Evolutionary conservation across 2,113 vertebrate genomes (phyloP).

Genomic region (Plectropomus leopardus): DNA sequence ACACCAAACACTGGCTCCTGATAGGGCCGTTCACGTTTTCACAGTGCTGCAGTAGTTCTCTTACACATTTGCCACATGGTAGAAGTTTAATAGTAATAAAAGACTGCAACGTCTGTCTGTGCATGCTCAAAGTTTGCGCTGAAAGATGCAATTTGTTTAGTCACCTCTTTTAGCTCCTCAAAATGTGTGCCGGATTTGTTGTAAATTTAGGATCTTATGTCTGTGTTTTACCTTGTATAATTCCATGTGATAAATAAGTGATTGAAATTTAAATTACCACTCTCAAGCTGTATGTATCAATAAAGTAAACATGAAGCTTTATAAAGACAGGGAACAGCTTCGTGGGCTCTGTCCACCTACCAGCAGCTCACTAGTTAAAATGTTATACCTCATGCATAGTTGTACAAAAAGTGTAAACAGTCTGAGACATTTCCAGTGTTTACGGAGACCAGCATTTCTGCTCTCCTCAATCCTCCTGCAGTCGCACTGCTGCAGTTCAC

Average conservation of each 20-base stretch:
- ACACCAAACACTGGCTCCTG: too few relatives aligned
- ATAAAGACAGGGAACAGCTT: not conserved
- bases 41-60: too few relatives aligned
- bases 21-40: too few relatives aligned
- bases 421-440: conserved; percentile 1
- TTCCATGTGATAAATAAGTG: too few relatives aligned
- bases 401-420: not conserved
- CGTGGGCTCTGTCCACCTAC: not conserved
- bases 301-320: not conserved
- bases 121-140: not conserved
- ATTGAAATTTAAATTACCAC: too few relatives aligned
- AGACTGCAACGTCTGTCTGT: not conserved
- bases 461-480: conserved; percentile 5
- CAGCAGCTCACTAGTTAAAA: not conserved
- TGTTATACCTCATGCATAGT: not conserved
- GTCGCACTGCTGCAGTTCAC: conserved; percentile 5
- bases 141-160: not conserved
- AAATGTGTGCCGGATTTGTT: too few relatives aligned
- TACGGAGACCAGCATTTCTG: not conserved
- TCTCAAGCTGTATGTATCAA: not conserved
- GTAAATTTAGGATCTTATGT: too few relatives aligned
- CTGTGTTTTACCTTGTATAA: too few relatives aligned
- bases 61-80: too few relatives aligned
- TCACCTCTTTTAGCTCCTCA: too few relatives aligned
- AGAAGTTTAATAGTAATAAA: not conserved